phyloP scores from a whole-genome alignment of 2,888 invertebrate species.

The Polydrusus tereticollis region DNA sequence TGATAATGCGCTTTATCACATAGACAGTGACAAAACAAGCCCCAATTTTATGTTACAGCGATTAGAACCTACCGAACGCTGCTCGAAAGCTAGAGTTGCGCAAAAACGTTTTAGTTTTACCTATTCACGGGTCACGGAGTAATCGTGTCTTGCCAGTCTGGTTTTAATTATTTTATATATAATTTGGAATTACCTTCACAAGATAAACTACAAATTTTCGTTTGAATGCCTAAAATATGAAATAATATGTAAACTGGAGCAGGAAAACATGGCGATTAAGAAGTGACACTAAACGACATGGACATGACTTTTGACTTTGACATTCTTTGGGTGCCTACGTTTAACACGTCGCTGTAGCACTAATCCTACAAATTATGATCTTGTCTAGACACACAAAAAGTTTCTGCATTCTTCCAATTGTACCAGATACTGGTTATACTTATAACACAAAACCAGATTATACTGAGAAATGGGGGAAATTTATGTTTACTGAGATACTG shows the following conservation, averaged over 20 bases:
- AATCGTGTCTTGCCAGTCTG: neutral
- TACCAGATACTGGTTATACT: too few relatives aligned
- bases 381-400: neutral
- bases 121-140: neutral
- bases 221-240: neutral
- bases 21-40: slow-evolving; percentile 58
- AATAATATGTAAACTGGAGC: neutral
- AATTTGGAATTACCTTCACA: slow-evolving; percentile 2
- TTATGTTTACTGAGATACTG: too few relatives aligned
- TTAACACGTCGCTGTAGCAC: neutral
- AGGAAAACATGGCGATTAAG: neutral
- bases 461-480: too few relatives aligned
- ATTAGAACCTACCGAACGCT: neutral
- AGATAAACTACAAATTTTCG: neutral
- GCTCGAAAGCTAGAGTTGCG: neutral
- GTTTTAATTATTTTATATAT: neutral
- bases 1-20: slow-evolving; percentile 55
- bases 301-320: neutral
- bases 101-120: neutral
- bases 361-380: neutral
- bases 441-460: too few relatives aligned
- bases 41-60: slow-evolving; percentile 49
- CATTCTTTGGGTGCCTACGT: neutral
- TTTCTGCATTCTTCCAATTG: too few relatives aligned
- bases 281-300: neutral